Conservation (phyloP, 2,113 vertebrate genomes). For the Marcusenius ussheri region DNA sequence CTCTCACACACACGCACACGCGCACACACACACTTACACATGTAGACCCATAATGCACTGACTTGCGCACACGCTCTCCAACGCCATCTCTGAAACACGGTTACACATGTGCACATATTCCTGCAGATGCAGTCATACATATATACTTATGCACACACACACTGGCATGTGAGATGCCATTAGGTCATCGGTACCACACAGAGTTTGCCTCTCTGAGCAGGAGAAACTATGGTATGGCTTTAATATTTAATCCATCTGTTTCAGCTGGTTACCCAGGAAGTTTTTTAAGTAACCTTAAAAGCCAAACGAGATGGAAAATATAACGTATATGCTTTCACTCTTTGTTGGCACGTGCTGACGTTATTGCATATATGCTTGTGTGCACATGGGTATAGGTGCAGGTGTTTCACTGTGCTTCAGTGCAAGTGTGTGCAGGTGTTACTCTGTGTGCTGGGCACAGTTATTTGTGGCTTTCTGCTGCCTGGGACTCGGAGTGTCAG, state of each 20-base stretch:
- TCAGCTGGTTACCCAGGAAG: constrained; percentile 5
- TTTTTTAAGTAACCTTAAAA: neutral
- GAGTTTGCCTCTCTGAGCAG: neutral
- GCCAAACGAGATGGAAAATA: neutral
- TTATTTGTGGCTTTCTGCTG: neutral
- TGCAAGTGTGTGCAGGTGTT: constrained; percentile 25
- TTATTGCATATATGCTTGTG: constrained; percentile 21
- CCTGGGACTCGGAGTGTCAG: neutral
- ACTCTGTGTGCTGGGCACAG: constrained; percentile 24
- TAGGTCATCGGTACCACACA: neutral
- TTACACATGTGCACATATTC: constrained; percentile 58
- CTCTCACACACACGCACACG: neutral
- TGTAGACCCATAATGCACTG: neutral
- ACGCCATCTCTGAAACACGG: constrained; percentile 44
- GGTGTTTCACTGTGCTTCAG: constrained; percentile 22
- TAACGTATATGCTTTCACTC: neutral
- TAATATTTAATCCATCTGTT: constrained; percentile 2
- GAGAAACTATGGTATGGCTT: neutral
- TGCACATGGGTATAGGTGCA: constrained; percentile 21
- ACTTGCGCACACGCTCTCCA: neutral
- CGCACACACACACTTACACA: constrained; percentile 9
- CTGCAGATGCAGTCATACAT: constrained; percentile 34
- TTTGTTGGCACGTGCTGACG: neutral
- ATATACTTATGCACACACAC: constrained; percentile 30
- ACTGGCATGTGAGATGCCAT: constrained; percentile 12